Conservation (phyloP, 1,140 invertebrate genomes). For the Orius insidiosus region DNA sequence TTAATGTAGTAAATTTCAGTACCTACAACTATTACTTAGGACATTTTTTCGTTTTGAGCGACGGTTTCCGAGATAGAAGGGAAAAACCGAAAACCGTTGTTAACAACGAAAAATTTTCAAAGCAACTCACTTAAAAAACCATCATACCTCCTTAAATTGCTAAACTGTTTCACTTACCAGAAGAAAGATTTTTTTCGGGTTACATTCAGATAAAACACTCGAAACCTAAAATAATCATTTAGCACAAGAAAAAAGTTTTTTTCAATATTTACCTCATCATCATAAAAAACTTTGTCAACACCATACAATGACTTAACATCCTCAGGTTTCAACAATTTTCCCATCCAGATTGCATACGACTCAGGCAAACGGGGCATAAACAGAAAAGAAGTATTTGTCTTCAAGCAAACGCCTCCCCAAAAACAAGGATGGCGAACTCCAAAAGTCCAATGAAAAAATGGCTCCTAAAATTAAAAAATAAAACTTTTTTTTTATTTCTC, state of each 20-base stretch:
- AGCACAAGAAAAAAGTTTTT: not conserved
- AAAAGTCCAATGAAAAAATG: constrained; percentile 73
- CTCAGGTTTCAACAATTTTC: constrained; percentile 41
- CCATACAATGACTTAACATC: constrained; percentile 64
- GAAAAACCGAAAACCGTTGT: too few relatives aligned
- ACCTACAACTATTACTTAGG: too few relatives aligned
- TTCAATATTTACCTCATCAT: constrained; percentile 57
- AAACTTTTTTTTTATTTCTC: too few relatives aligned
- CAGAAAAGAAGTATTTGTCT: constrained; percentile 44
- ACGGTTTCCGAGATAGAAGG: too few relatives aligned
- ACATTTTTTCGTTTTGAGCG: too few relatives aligned
- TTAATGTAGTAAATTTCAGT: too few relatives aligned
- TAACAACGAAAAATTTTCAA: too few relatives aligned
- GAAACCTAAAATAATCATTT: not conserved
- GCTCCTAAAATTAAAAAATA: constrained; percentile 36
- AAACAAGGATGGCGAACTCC: constrained; percentile 81
- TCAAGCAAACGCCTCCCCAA: constrained; percentile 66
- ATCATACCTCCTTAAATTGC: too few relatives aligned
- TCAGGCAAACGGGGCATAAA: constrained; percentile 72
- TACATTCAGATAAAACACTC: not conserved
- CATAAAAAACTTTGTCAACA: constrained; percentile 68
- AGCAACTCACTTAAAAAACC: too few relatives aligned
- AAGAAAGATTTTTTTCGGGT: not conserved
- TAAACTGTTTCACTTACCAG: constrained; percentile 1
- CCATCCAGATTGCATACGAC: constrained; percentile 83